Base-by-base conservation (phyloP, 2,888 invertebrate species). In the Oasisia sp. region DNA sequence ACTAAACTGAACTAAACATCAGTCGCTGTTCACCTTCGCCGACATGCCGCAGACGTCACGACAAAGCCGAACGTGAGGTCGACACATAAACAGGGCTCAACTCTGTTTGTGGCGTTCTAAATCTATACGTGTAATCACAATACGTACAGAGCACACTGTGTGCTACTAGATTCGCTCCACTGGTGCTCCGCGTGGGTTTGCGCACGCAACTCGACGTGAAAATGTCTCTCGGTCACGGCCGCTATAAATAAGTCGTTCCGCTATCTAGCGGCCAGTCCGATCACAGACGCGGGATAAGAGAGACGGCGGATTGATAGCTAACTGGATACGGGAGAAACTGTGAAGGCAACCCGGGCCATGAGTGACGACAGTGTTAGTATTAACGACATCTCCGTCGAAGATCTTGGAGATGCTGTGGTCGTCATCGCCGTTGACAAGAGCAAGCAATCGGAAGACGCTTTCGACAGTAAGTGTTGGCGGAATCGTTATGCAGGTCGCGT, bases 351-450 rank as follows among this genome's bases (percentile, higher is more conserved):
- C 56, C n/a, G 74, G n/a, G 74, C 19, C 74, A 74, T 74, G 74
- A 74, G 74, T 19, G 74, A 74, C 74, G 74, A 74, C 74, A 74
- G 74, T 74, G 74, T 74, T 27, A 74, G 74, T n/a, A 74, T 74
- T n/a, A 74, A 74, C 74, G 74, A 74, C 74, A n/a, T 74, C 74
- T 74, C 2, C 74, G 27, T 74, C 5, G 74, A 27, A 27, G 74
- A 74, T 74, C 74, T 74, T 74, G 74, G 74, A 74, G 74, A 74
- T n/a, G n/a, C 19, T 19, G 74, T 74, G 7, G 74, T 74, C n/a
- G 74, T 74, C 74, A 74, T 74, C 5, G 74, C 74, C 27, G 74
- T 74, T 27, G 74, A 74, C 74, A 74, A 74, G 74, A 74, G 74
- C 74, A 74, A 74, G 74, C 74, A 74, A 74, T 19, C 74, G 7